Evolutionary conservation across 2,888 invertebrate genomes (phyloP), one percentile per base, ranked within the genome.

Genomic region (Hirtodrosophila confusa): DNA sequence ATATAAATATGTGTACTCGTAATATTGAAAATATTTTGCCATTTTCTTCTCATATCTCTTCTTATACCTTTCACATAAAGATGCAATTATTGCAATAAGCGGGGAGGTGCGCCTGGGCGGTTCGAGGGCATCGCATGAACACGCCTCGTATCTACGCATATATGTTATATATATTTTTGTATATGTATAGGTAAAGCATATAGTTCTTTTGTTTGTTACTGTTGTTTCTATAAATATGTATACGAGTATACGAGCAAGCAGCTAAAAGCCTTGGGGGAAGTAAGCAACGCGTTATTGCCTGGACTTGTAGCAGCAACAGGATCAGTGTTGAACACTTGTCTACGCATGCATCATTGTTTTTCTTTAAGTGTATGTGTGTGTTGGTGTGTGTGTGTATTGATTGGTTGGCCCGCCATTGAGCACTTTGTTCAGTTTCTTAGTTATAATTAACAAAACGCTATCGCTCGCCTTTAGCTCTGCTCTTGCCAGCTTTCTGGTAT

Each of bases 271-370:
- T 56, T 69, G 50, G 23, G 45, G 47, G 40, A 50, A 49, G 11
- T 47, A 49, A 40, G 17, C 33, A 11, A 47, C 35, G 23, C 24
- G 36, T 10, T 24, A 29, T 36, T 5, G 44, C 35, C 61, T 62
- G 65, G 60, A 62, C 57, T 69, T 62, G 69, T 57, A 69, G 55
- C 69, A 78, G 69, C 58, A 69, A 60, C 61, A 44, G 66, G 44
- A 53, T 71, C 35, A 68, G 80, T 80, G 80, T 86, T 80, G 49
- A 63, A 80, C 80, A 80, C 86, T 71, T 58, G 55, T 66, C 56
- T 80, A 65, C 62, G 45, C 55, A 53, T 65, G 75, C 62, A 62
- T 69, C 75, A 69, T 57, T 40, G 17, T 43, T 48, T 47, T 31
- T 31, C 7, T 31, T 31, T 8, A 31, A 31, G 35, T 65, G 24